Base-by-base conservation (phyloP, 2,113 vertebrate genomes). In the Hydrolagus affinis region DNA sequence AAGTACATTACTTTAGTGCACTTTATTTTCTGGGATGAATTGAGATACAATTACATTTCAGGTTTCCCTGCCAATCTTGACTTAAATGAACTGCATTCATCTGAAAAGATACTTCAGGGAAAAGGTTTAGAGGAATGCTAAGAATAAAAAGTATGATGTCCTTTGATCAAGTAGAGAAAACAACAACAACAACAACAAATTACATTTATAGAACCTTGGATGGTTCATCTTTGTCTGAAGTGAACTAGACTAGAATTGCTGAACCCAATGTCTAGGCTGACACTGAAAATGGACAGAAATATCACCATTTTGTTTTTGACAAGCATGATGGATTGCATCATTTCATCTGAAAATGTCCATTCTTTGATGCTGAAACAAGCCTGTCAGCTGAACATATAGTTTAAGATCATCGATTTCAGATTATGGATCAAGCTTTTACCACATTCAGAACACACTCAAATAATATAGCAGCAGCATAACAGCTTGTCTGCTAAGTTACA, bases 251-350 rank as follows among this genome's bases (percentile, higher is more conserved):
- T 7, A 21, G 28, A 68, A 66, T 17, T 14, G 30, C 62, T 10
- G 28, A 83, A 68, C 78, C 25, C 64, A 83, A 64, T 62, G 66
- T 23, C 8, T 32, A 28, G 62, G 73, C 73, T 83, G 60, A 83
- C 78, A 83, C 60, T 32, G 78, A 32, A 83, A 44, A 1, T 6
- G 1, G 2, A 44, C 44, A 6, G 44, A 44, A 83, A 66, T 83
- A 83, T 83, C 28, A 83, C 60, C 78, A 64, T 64, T 83, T 83
- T 32, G 28, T 21, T 14, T 60, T 10, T 83, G 78, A 83, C 78
- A 83, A 66, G 59, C 23, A 66, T 83, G 62, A 83, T 83, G 23
- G 66, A 83, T 83, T 83, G 32, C 78, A 83, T 83, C 32, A 66
- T 83, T 62, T 66, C 17, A 44, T 28, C 62, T 83, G 23, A 83